Conservation (phyloP, 2,888 invertebrate genomes). For the Nematopogon swammerdamellus region DNA sequence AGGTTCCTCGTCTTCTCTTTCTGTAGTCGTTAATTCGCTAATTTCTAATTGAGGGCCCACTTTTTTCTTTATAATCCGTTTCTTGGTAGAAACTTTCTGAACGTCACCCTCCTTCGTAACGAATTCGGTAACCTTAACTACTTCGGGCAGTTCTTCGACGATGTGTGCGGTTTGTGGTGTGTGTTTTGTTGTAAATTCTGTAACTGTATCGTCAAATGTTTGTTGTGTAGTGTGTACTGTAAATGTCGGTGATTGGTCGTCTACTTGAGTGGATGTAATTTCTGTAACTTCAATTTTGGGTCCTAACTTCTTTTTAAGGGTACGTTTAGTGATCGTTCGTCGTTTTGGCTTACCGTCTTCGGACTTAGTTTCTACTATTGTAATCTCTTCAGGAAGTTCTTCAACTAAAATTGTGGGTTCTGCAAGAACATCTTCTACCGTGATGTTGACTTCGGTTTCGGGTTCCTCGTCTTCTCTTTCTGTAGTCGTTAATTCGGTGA, state of each 20-base stretch:
- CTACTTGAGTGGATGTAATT: slow-evolving; percentile 39
- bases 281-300: slow-evolving; percentile 31
- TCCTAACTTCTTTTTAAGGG: slow-evolving; percentile 25
- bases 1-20: slow-evolving; percentile 17
- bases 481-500: slow-evolving; percentile 20
- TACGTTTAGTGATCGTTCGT: slow-evolving; percentile 16
- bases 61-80: slow-evolving; percentile 9
- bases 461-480: slow-evolving; percentile 21
- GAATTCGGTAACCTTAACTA: too few relatives aligned
- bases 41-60: slow-evolving; percentile 17
- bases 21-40: slow-evolving; percentile 22
- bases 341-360: slow-evolving; percentile 10
- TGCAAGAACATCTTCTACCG: background rate
- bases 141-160: too few relatives aligned
- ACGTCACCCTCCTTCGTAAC: too few relatives aligned
- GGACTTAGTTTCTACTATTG: too few relatives aligned
- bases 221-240: slow-evolving; percentile 9
- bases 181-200: too few relatives aligned
- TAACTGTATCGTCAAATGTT: background rate
- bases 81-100: slow-evolving; percentile 4
- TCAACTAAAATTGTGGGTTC: too few relatives aligned
- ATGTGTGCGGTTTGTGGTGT: too few relatives aligned
- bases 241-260: slow-evolving; percentile 21
- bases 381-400: too few relatives aligned
- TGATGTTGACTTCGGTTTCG: slow-evolving; percentile 23